Evolutionary conservation across 2,797 vertebrate species (phyloP), one percentile per base, ranked within the genome.

Genomic region (Hemibagrus guttatus): DNA sequence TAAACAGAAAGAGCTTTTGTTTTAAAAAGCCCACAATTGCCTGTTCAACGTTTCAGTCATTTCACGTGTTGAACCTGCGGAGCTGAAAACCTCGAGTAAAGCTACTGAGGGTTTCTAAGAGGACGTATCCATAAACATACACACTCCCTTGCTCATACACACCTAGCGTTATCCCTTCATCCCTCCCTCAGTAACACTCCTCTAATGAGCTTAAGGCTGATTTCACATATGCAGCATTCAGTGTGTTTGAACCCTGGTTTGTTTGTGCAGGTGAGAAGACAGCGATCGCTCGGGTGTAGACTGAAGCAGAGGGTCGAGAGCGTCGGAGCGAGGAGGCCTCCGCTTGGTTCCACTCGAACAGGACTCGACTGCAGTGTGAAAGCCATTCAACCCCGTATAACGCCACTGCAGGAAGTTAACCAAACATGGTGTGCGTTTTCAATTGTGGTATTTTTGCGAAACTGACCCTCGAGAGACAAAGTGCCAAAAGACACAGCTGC

Each of bases 161-260:
- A 90, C 84, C 35, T 14, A 7, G 49, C 17, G 26, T 26, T 74
- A 58, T 76, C 86, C 87, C 56, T 42, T 35, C 59, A 61, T 17
- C 35, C 9, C 54, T 12, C 3, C 76, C 16, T 6, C 72, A 19
- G n/a, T 31, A 13, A 12, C 19, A 6, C 54, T 17, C 13, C 79
- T n/a, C 35, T 94, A 92, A 94, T 93, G 89, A 90, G 91, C 92
- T 94, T 92, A 93, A 81, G 86, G 81, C 39, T 89, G 84, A 46
- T 35, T 58, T 78, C 9, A 56, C 49, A 79, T 17, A 72, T 14
- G 11, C 69, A 86, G 28, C 80, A 69, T 26, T 59, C 14, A 8
- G 39, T 1, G 6, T 2, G 14, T 63, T 46, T 46, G 35, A 59
- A 79, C 54, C 56, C 75, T 54, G 76, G 54, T 59, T 14, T 79